Evolutionary conservation across 2,888 invertebrate genomes (phyloP).

Genomic region (Cristatella mucedo): DNA sequence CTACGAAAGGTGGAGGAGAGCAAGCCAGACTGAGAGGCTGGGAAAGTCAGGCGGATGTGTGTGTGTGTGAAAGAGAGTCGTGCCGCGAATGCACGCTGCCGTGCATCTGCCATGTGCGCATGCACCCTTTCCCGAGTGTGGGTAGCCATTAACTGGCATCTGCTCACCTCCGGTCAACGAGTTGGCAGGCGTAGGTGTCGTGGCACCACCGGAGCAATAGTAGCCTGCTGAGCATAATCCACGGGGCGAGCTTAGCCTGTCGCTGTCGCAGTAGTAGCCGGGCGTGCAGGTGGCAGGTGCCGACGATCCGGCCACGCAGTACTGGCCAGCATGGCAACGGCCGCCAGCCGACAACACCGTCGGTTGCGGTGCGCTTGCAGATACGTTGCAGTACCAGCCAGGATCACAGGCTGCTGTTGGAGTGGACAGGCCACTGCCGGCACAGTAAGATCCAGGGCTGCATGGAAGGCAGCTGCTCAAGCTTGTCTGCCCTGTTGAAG

Average conservation of each 20-base stretch:
- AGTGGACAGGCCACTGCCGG: conserved; percentile 17
- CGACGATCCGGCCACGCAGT: conserved; percentile 27
- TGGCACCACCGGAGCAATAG: conserved; percentile 27
- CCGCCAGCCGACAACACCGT: no score
- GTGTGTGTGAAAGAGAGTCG: no score
- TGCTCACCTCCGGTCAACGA: no score
- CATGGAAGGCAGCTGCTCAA: conserved; percentile 14
- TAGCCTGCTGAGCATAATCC: conserved; percentile 27
- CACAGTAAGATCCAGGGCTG: conserved; percentile 24
- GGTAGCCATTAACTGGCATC: no score
- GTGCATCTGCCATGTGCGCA: no score
- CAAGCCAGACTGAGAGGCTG: no score
- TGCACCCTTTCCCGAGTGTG: no score
- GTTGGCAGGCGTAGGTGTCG: conserved; percentile 20
- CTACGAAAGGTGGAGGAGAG: no score
- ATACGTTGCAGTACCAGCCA: conserved; percentile 26
- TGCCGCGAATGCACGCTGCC: no score
- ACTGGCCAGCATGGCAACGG: conserved; percentile 27
- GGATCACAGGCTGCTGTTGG: conserved; percentile 22
- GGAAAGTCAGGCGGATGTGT: no score
- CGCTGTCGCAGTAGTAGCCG: conserved; percentile 22
- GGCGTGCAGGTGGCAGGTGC: conserved; percentile 22
- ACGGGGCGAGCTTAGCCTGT: conserved; percentile 18
- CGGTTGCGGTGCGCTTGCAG: conserved; percentile 24
- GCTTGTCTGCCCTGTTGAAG: neutral